These are phyloP conservation scores for Alethe castanea DNA, from an alignment of 2,113 vertebrate species.

Conservation along the genomic window DNA sequence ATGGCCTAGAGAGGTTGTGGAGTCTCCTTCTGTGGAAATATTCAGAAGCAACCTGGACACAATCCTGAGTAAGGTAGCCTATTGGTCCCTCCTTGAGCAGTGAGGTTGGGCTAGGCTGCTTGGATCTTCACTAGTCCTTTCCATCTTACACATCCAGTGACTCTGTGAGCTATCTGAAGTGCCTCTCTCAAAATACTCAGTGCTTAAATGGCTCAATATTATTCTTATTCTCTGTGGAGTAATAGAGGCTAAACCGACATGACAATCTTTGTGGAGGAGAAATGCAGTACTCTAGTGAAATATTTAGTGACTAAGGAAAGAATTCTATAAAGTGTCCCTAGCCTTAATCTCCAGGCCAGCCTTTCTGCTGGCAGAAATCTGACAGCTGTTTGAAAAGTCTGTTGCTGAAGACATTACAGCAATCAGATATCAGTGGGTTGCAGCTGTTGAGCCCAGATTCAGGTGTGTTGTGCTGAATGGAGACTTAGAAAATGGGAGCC, in stretches of 20 bases:
- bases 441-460: not conserved
- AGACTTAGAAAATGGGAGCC: not conserved
- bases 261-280: not conserved
- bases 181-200: not conserved
- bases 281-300: not conserved
- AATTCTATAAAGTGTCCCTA: not conserved
- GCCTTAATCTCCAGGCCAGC: not conserved
- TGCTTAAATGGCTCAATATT: not conserved
- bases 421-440: not conserved
- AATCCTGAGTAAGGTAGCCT: not conserved
- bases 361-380: not conserved
- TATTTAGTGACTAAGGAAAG: not conserved
- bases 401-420: slow-evolving; percentile 13
- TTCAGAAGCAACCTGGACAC: not conserved
- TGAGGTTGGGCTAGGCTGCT: not conserved
- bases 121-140: not conserved
- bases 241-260: not conserved
- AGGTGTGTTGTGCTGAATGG: fast-evolving
- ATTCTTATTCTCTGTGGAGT: not conserved
- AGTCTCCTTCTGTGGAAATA: not conserved
- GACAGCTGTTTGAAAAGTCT: slow-evolving; percentile 15
- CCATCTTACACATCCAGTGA: not conserved
- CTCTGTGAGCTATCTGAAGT: not conserved
- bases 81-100: not conserved
- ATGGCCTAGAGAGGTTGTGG: not conserved